phyloP scores from a whole-genome alignment of 2,797 vertebrate species.

The Cheirogaleus major region DNA sequence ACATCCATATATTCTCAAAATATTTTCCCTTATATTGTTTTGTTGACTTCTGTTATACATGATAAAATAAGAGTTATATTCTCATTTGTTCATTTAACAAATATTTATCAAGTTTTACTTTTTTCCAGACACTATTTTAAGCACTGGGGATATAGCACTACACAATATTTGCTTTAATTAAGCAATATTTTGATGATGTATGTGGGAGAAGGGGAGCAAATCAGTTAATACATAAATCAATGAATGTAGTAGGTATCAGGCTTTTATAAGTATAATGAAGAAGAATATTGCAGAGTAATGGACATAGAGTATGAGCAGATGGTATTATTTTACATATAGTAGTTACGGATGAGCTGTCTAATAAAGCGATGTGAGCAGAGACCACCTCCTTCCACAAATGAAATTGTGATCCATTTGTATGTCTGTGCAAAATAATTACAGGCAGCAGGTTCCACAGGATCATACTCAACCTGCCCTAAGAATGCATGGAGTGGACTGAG shows the following conservation, averaged over 20 bases:
- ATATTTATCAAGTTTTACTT: background rate
- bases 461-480: background rate
- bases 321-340: background rate
- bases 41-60: background rate
- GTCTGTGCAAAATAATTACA: background rate
- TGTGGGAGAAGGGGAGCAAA: background rate
- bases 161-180: slow-evolving; percentile 18
- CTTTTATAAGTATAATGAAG: background rate
- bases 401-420: background rate
- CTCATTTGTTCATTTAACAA: slow-evolving; percentile 1
- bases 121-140: background rate
- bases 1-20: background rate
- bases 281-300: background rate
- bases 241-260: background rate
- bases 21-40: background rate
- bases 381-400: background rate
- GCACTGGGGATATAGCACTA: background rate
- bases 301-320: background rate
- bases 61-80: background rate
- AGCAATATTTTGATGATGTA: background rate
- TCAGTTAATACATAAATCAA: background rate
- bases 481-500: background rate
- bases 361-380: background rate
- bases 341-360: background rate
- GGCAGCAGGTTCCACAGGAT: background rate